Base-by-base conservation (phyloP, 2,888 invertebrate species). In the Palloptera scutellata region DNA sequence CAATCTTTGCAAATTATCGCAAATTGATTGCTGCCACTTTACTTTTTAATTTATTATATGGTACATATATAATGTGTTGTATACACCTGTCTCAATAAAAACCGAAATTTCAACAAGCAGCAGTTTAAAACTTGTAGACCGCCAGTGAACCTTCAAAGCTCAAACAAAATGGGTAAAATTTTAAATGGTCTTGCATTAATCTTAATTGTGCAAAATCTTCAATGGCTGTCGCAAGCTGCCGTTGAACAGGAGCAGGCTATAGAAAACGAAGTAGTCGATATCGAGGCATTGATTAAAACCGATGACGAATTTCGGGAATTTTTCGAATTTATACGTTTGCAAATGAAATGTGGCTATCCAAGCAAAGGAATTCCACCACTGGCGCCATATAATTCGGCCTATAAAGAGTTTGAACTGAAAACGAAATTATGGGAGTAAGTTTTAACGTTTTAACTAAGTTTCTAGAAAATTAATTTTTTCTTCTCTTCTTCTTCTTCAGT, bases 321-420 rank as follows among this genome's bases (percentile, higher is more conserved):
- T 13, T 73, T 79, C 1, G 82, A 83, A 67, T 78, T 78, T 48
- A 10, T 82, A 9, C 79, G 79, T 1, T 70, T 80, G 40, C 83
- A 83, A 71, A 79, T 83, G 83, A 76, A 73, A 48, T 83, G 83
- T 67, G 83, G 83, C 3, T 81, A 80, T 71, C 77, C 79, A 0
- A 70, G 69, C 0, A 66, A 66, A 0, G 80, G 79, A 4, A 70
- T 83, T 17, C 83, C 83, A 1, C 68, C 80, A 6, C 53, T 83
- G 61, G 82, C 80, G 1, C 83, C 83, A 1, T 78, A 77, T 40
- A 66, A 74, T 13, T 19, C 73, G n/a, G 67, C 74, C 19, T 78
- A 74, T 30, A 68, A 67, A 4, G 64, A 75, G 17, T 67, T 79
- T 0, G 67, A 74, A 10, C 51, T 71, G 0, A 64, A 62, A 0